phyloP scores from a whole-genome alignment of 2,113 vertebrate species.

The Antechinus stuartii region DNA sequence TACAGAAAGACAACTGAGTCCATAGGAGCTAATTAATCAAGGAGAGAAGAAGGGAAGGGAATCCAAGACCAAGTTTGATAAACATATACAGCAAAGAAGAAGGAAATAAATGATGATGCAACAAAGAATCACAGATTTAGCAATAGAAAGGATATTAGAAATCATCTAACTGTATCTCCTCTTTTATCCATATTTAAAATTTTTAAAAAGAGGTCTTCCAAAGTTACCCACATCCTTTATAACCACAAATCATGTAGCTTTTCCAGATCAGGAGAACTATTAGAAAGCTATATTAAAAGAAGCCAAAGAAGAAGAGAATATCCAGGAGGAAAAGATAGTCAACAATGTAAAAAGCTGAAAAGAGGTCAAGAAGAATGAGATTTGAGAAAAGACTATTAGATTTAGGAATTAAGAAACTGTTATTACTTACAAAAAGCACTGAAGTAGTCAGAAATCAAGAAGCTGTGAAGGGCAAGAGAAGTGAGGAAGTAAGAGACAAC shows the following conservation, averaged over 20 bases:
- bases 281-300: background rate
- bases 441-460: background rate
- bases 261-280: background rate
- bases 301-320: background rate
- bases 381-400: background rate
- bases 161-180: background rate
- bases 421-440: background rate
- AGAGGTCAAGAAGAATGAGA: background rate
- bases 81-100: background rate
- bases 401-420: background rate
- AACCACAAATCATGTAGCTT: background rate
- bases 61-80: background rate
- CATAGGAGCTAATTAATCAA: background rate
- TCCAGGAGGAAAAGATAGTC: background rate
- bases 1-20: background rate
- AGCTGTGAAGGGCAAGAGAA: background rate
- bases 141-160: background rate
- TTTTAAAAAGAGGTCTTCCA: background rate
- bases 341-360: background rate
- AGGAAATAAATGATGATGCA: background rate
- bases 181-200: background rate
- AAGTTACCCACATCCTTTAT: background rate
- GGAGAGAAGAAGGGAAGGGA: background rate
- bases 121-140: background rate
- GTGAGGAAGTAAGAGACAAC: background rate